Evolutionary conservation across 2,113 vertebrate species (phyloP), one percentile per base, ranked within the genome.

Genomic region (Apodemus speciosus): DNA sequence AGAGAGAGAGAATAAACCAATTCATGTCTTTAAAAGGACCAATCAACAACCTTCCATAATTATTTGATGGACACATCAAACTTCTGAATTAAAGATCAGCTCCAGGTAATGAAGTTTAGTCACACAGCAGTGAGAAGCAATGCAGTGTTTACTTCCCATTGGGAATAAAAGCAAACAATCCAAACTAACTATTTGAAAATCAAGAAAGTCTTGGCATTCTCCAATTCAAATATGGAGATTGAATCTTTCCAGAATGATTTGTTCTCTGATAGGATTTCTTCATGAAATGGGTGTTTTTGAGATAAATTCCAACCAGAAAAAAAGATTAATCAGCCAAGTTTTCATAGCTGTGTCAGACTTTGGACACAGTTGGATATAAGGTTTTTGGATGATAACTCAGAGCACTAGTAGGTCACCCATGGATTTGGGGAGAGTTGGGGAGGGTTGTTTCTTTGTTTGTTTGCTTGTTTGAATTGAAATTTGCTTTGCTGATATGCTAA

Each of bases 81-180:
- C 85, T 97, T 89, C 89, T 94, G 81, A 96, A 86, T 96, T 96
- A 94, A 95, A 97, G 91, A 93, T 96, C 73, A 60, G 27, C 92
- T 95, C 88, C 60, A 92, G 76, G 43, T 85, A 89, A 96, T 96
- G 95, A 97, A 53, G 23, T 2, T 64, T 62, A 35, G 66, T 94
- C 92, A 79, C 72, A n/a, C 62, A 95, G 95, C 62, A 73, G 14
- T 81, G 81, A 72, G 90, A 95, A 85, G 85, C 89, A 85, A 91
- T 85, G 40, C 71, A 56, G 79, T 94, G 91, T 88, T 92, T 85
- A 62, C 95, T 95, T 94, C 75, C 86, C 87, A 83, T 40, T 66
- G 81, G 93, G 79, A 75, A 64, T 68, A 95, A 98, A 68, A 49
- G 87, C 38, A 96, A 96, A 91, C 58, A 62, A 94, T 97, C 95